A percentile compares a stretch with the other conserved stretches of the same genome.
Conservation (phyloP, 2,113 vertebrate species). For the Chunga burmeisteri region DNA sequence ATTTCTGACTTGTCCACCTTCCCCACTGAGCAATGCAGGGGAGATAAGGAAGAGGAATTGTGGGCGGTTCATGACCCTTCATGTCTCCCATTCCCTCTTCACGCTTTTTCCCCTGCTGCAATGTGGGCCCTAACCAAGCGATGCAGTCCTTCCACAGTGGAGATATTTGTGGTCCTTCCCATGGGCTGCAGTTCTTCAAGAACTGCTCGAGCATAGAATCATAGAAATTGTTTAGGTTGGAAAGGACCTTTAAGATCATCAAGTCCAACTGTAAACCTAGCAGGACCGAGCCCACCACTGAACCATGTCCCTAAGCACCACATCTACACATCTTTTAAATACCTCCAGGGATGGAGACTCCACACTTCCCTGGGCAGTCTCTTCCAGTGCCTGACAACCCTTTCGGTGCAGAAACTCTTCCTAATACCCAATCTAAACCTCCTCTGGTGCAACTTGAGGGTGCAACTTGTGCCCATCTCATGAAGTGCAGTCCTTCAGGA, state of each 20-base stretch:
- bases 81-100: neutral
- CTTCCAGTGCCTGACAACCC: too few relatives aligned
- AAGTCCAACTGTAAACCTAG: too few relatives aligned
- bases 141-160: neutral
- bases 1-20: neutral
- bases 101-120: neutral
- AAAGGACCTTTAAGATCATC: too few relatives aligned
- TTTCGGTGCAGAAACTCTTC: too few relatives aligned
- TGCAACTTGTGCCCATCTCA: neutral
- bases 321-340: too few relatives aligned
- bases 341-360: too few relatives aligned
- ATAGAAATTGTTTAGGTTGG: too few relatives aligned
- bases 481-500: neutral
- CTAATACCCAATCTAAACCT: too few relatives aligned
- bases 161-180: neutral
- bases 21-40: neutral
- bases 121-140: accelerated
- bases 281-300: too few relatives aligned
- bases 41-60: neutral
- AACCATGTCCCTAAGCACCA: too few relatives aligned
- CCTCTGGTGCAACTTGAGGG: too few relatives aligned
- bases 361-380: too few relatives aligned
- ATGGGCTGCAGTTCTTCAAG: neutral
- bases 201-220: neutral
- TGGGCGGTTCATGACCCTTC: neutral